These are phyloP conservation scores for Drosophila atroscutellata DNA, from an alignment of 2,888 invertebrate species.

Conservation along the genomic window DNA sequence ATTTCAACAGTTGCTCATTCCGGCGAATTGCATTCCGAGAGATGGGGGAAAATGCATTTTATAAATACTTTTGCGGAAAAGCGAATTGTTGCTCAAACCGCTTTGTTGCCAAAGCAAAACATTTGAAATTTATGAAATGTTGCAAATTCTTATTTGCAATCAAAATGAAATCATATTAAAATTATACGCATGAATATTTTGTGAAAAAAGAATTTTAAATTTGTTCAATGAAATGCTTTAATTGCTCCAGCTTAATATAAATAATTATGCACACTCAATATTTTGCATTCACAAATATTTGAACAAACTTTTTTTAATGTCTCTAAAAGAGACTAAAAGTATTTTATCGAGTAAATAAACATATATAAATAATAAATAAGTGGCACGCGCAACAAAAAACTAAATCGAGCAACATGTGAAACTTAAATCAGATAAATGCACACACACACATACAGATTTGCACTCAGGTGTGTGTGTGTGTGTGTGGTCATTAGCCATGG, in stretches of 20 bases:
- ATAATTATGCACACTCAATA: neutral
- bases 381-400: neutral
- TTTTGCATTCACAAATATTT: slow-evolving; percentile 7
- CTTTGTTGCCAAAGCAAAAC: neutral
- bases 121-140: neutral
- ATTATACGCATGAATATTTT: neutral
- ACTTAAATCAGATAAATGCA: slow-evolving; percentile 24
- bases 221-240: neutral
- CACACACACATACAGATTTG: neutral
- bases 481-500: slow-evolving; percentile 41
- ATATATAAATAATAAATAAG: neutral
- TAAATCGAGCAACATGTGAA: slow-evolving; percentile 25
- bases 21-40: neutral
- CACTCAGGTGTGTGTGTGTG: neutral
- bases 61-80: neutral
- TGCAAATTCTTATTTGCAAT: neutral
- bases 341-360: slow-evolving; percentile 17
- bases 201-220: neutral
- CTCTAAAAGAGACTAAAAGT: neutral
- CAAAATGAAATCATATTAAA: neutral
- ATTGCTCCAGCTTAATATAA: neutral
- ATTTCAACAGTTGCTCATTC: slow-evolving; percentile 1
- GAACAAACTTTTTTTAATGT: slow-evolving; percentile 13
- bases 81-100: neutral
- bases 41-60: slow-evolving; percentile 1